Conservation (phyloP, 2,113 vertebrate species). For the Hypomesus transpacificus region DNA sequence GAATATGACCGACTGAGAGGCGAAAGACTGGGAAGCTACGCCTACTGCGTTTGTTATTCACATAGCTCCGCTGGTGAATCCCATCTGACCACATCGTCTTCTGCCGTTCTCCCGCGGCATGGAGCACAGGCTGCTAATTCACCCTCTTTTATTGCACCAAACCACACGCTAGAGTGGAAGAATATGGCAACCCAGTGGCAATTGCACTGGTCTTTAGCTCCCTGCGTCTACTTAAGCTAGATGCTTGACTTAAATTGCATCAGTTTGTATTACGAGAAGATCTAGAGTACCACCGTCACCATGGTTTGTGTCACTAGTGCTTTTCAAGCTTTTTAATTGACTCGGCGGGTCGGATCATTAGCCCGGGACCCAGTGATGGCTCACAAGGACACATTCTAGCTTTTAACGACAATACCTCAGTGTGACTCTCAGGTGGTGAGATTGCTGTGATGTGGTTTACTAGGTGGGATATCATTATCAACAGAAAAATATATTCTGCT, state of each 20-base stretch:
- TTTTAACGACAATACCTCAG: conserved; percentile 8
- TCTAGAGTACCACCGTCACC: background rate
- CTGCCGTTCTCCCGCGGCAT: too few relatives aligned
- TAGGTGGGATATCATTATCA: too few relatives aligned
- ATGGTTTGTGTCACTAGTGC: background rate
- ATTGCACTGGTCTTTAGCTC: background rate
- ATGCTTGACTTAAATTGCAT: conserved; percentile 9
- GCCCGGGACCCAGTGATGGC: background rate
- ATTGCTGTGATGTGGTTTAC: background rate
- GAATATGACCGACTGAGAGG: too few relatives aligned
- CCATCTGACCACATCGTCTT: too few relatives aligned
- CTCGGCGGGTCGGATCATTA: conserved; percentile 3
- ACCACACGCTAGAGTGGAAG: background rate
- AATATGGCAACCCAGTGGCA: background rate
- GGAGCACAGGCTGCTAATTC: too few relatives aligned
- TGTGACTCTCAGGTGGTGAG: background rate
- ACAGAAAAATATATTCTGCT: too few relatives aligned
- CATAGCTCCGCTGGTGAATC: too few relatives aligned
- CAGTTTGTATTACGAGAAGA: conserved; percentile 3
- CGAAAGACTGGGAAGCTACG: too few relatives aligned
- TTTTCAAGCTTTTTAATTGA: conserved; percentile 6
- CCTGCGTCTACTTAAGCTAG: background rate
- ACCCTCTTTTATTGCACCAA: background rate
- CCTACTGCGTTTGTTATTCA: too few relatives aligned
- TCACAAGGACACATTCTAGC: conserved; percentile 7